Conservation (phyloP, 2,113 vertebrate species). For the Turdus rufiventris region DNA sequence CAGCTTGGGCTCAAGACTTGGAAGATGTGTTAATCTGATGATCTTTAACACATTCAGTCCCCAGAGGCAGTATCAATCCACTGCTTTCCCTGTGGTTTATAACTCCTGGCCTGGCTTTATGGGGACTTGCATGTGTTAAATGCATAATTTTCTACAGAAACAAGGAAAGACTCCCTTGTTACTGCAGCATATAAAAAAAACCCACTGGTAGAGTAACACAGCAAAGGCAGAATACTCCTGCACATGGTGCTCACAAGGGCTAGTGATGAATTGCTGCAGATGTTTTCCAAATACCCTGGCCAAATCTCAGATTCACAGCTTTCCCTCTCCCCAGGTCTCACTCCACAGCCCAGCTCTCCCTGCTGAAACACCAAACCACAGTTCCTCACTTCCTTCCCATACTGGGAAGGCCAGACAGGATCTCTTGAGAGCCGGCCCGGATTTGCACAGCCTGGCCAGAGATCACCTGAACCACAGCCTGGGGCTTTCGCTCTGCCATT, state of each 20-base stretch:
- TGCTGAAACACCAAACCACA: neutral
- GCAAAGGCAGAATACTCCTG: neutral
- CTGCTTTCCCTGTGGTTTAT: neutral
- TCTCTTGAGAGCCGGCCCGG: fast-evolving
- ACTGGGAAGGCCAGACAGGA: neutral
- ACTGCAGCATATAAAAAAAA: neutral
- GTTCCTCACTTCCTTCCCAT: neutral
- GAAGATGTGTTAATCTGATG: neutral
- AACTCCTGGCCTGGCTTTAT: neutral
- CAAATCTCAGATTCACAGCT: neutral
- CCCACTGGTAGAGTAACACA: neutral
- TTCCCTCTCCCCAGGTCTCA: neutral
- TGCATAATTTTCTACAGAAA: neutral
- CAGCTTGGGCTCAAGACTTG: neutral
- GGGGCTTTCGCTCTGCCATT: fast-evolving
- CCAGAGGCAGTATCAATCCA: neutral
- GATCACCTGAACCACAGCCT: fast-evolving
- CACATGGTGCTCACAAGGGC: neutral
- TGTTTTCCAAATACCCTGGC: neutral
- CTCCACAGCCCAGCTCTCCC: neutral
- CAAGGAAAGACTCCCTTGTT: neutral
- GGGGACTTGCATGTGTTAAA: neutral
- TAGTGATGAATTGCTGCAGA: neutral
- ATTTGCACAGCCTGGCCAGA: neutral
- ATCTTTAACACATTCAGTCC: neutral